Base-by-base conservation (phyloP, 2,888 invertebrate species). In the Lomographa bimaculata region DNA sequence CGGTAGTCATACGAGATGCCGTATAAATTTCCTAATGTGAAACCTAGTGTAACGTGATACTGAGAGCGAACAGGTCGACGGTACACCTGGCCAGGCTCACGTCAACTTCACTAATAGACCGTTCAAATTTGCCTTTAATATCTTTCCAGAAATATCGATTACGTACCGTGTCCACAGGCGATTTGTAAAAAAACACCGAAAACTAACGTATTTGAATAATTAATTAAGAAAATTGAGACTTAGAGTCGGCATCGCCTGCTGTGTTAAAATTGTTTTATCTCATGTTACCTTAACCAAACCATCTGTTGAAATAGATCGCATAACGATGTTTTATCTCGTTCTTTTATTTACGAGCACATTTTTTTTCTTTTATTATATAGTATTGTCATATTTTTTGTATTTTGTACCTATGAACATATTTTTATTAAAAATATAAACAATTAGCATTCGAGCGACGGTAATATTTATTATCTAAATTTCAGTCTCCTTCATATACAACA, bases 1-100 rank as follows among this genome's bases (percentile, higher is more conserved):
- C 78, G 64, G 81, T 84, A 83, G 86, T 84, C 77, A 83, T 72
- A 71, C 65, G 87, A 86, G 84, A 73, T 73, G 81, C 74, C 79
- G 84, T 85, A 86, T 86, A 85, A 81, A 84, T 87, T 86, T 85
- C 82, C 83, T 83, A 86, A 87, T 83, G 83, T 86, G 86, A 86
- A 86, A 86, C 84, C 85, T 79, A 75, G 73, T 79, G 87, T 82
- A 89, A 87, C 69, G 48, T 69, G 84, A 89, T 72, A 81, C 76
- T 41, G 60, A 63, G 66, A 58, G 55, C 68, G 71, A 78, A 79
- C 84, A 61, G 80, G 84, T 81, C 75, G 72, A 12, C 7, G 63
- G 63, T 70, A 74, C 85, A 86, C 83, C 86, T 81, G 82, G 58
- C 72, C 59, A 62, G 55, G 54, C 69, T 73, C 71, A 69, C 75